Base-by-base conservation (phyloP, 1,140 invertebrate genomes). In the Helicoverpa armigera region DNA sequence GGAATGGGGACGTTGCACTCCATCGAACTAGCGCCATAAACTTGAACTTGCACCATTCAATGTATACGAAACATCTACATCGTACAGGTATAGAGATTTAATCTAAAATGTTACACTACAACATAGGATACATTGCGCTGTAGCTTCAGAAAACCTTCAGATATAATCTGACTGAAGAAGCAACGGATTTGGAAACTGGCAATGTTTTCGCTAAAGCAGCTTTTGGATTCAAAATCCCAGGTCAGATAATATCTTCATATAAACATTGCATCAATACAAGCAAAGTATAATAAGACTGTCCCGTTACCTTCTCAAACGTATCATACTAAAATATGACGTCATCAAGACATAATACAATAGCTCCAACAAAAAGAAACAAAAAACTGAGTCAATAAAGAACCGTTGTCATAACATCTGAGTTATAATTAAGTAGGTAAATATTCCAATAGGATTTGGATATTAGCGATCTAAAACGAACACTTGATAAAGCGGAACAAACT, bases 1-100 rank as follows among this genome's bases (percentile, higher is more conserved):
- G 85, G 86, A 90, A 89, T 91, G 90, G 74, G 92, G 85, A 76
- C 91, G 75, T 90, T 94, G 92, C 88, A 89, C 92, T 87, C 86
- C 80, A 67, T 84, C 84, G 83, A 84, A 86, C 84, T 83, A 67
- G 81, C 67, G 16, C 29, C 76, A 50, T 69, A 70, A 79, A 70
- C 76, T 79, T 79, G 76, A 79, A 79, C 76, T 53, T 69, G 76
- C 18, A 61, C 72, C 58, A 58, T 48, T 48, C 50, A 56, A 1
- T 51, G 3, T 78, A 53, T 14, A 56, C 61, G 10, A 43, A 65
- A 14, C 9, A 69, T 56, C 43, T 67, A 79, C 18, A 73, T 63
- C 43, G n/a, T 70, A 50, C 35, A n/a, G 3, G 16, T 43, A 58
- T 35, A 77, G 13, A 31, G 29, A 78, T 23, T 31, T 23, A 51